phyloP scores from a whole-genome alignment of 2,797 vertebrate species.

The Knipowitschia caucasica region DNA sequence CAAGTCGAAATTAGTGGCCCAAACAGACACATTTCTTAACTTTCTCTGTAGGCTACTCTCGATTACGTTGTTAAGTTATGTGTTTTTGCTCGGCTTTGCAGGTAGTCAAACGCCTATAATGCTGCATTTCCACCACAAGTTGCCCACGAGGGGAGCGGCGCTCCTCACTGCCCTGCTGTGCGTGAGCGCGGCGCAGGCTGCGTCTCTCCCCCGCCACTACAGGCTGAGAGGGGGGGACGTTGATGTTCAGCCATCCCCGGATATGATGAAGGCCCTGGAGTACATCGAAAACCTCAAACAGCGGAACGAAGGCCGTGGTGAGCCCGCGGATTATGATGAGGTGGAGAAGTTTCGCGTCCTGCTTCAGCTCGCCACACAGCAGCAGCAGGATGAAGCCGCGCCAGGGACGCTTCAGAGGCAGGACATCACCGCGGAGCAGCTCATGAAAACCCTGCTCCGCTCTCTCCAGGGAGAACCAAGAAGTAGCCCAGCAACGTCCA shows the following conservation, averaged over 20 bases:
- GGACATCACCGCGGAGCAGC: slow-evolving; percentile 78
- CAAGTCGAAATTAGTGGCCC: too few relatives aligned
- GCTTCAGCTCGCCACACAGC: slow-evolving; percentile 75
- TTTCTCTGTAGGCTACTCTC: too few relatives aligned
- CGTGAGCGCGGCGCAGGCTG: slow-evolving; percentile 75
- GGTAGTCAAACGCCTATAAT: slow-evolving; percentile 69
- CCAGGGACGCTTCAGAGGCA: slow-evolving; percentile 75
- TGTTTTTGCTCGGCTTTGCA: slow-evolving; percentile 26
- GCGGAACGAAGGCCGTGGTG: slow-evolving; percentile 71
- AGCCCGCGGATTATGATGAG: slow-evolving; percentile 83
- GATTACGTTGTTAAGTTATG: too few relatives aligned
- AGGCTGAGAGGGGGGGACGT: slow-evolving; percentile 83
- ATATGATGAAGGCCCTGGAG: slow-evolving; percentile 96
- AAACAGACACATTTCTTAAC: background rate
- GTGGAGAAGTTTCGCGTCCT: slow-evolving; percentile 78
- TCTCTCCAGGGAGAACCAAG: slow-evolving; percentile 83
- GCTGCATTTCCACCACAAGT: slow-evolving; percentile 76
- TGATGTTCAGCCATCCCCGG: slow-evolving; percentile 78
- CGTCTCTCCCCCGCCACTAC: slow-evolving; percentile 85
- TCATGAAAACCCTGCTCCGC: slow-evolving; percentile 86
- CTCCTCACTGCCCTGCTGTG: slow-evolving; percentile 77
- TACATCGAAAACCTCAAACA: slow-evolving; percentile 97
- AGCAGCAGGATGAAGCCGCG: slow-evolving; percentile 72
- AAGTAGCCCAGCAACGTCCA: slow-evolving; percentile 68
- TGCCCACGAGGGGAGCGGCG: slow-evolving; percentile 72